Percentiles rank a stretch among this genome's conserved stretches.
phyloP scores from a whole-genome alignment of 2,888 invertebrate species.

The Smittia aterrima region DNA sequence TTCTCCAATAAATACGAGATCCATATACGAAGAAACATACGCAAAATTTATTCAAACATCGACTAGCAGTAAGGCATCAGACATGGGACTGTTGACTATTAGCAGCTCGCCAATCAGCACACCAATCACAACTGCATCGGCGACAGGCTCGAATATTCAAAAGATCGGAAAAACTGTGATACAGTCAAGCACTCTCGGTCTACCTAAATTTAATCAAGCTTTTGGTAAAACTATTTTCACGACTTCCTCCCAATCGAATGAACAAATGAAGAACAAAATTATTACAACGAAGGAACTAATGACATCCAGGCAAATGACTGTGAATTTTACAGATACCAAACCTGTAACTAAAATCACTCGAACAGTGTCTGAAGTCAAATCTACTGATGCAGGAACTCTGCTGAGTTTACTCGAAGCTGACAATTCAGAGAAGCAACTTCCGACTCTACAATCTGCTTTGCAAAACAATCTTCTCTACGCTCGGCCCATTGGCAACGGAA shows the following conservation, averaged over 20 bases:
- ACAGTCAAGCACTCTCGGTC: conserved; percentile 47
- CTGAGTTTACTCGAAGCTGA: conserved; percentile 22
- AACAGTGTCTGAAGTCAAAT: conserved; percentile 18
- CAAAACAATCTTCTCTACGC: conserved; percentile 32
- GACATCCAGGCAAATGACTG: neutral
- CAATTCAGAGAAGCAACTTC: conserved; percentile 7
- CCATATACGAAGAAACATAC: conserved; percentile 59
- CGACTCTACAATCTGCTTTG: conserved; percentile 28
- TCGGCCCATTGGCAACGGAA: conserved; percentile 36
- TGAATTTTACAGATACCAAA: neutral
- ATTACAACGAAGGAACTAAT: neutral
- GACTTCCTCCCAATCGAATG: conserved; percentile 44
- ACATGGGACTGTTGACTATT: conserved; percentile 27
- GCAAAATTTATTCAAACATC: conserved; percentile 58
- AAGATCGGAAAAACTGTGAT: conserved; percentile 42
- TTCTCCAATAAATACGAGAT: conserved; percentile 55
- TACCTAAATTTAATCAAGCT: conserved; percentile 77
- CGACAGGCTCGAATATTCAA: conserved; percentile 14
- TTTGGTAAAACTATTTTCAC: conserved; percentile 70
- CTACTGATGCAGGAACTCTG: neutral
- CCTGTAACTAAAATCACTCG: neutral
- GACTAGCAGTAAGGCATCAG: neutral
- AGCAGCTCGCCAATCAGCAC: conserved; percentile 22
- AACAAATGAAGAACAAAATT: conserved; percentile 9
- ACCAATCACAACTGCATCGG: neutral